Base-by-base conservation (phyloP, 1,140 invertebrate species). In the Drosophila watanabei region DNA sequence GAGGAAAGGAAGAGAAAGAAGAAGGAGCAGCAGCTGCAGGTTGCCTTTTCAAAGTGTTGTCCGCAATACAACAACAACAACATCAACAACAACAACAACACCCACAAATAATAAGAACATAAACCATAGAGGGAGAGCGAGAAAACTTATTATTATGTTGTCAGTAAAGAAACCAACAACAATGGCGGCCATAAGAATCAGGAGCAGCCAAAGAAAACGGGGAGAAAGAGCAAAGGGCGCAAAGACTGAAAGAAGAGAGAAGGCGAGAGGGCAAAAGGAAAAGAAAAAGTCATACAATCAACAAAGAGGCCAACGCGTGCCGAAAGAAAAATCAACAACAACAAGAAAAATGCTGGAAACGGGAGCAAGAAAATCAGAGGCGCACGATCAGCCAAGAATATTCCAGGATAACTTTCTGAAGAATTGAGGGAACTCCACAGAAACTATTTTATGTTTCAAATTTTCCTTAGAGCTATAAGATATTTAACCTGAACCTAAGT, bases 141-240 rank as follows among this genome's bases (percentile, higher is more conserved):
- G 75, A 90, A 85, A 90, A 90, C 86, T 89, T 89, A 89, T 89
- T 89, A 89, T 89, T 85, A 89, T 88, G 85, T 88, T 88, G 85
- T 88, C 81, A 80, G 86, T 87, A 82, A 82, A 88, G 80, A 76
- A 80, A 65, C 49, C 73, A 80, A 80, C 51, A 75, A 69, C 78
- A 84, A 89, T 78, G 58, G 48, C 70, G 37, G 63, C 35, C 52
- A n/a, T n/a, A n/a, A n/a, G n/a, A n/a, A n/a, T n/a, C n/a, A 30
- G 52, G 43, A 62, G 20, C 58, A 43, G 43, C 57, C n/a, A 14
- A 28, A 35, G 28, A 39, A 52, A 49, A 24, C 32, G 13, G 35
- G 16, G 30, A 49, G 62, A 49, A 43, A 18, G 16, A 9, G 33
- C 30, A 57, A 18, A 37, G 5, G 30, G 37, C 2, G 9, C n/a